phyloP scores from a whole-genome alignment of 2,113 vertebrate genomes.

The Channa argus region DNA sequence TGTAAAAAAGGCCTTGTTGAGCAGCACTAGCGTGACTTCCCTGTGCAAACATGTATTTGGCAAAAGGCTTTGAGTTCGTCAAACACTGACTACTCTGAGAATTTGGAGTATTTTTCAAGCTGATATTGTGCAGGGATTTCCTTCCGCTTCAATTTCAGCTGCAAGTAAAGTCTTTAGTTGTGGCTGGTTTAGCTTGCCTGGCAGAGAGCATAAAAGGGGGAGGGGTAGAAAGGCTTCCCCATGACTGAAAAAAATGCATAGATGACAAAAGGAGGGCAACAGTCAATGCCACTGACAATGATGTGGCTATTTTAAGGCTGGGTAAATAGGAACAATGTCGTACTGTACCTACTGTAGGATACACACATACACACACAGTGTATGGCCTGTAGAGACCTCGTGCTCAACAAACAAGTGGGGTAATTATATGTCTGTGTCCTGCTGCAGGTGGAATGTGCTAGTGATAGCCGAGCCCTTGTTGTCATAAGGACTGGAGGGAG shows the following conservation, averaged over 20 bases:
- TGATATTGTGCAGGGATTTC: neutral
- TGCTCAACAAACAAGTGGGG: conserved; percentile 62
- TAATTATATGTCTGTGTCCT: conserved; percentile 57
- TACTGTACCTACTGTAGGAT: conserved; percentile 45
- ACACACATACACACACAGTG: conserved; percentile 9
- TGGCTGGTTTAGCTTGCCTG: conserved; percentile 41
- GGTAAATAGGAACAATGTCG: conserved; percentile 52
- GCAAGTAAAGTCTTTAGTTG: conserved; percentile 21
- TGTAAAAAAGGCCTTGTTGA: conserved; percentile 9
- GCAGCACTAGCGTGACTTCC: conserved; percentile 31
- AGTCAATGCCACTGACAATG: conserved; percentile 49
- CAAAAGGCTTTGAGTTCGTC: conserved; percentile 45
- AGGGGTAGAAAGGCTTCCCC: conserved; percentile 33
- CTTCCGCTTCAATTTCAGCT: conserved; percentile 26
- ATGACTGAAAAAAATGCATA: conserved; percentile 5
- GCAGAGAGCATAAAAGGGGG: neutral
- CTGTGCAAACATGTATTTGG: conserved; percentile 48
- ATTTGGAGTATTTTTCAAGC: conserved; percentile 10
- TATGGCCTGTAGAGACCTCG: conserved; percentile 66
- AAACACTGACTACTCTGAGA: conserved; percentile 30
- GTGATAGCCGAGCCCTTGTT: conserved; percentile 66
- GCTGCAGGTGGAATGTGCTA: conserved; percentile 73
- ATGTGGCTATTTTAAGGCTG: conserved; percentile 59
- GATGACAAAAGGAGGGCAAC: conserved; percentile 41
- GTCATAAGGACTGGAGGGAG: conserved; percentile 62